Conservation (phyloP, 2,113 vertebrate genomes). For the Haemorhous mexicanus region DNA sequence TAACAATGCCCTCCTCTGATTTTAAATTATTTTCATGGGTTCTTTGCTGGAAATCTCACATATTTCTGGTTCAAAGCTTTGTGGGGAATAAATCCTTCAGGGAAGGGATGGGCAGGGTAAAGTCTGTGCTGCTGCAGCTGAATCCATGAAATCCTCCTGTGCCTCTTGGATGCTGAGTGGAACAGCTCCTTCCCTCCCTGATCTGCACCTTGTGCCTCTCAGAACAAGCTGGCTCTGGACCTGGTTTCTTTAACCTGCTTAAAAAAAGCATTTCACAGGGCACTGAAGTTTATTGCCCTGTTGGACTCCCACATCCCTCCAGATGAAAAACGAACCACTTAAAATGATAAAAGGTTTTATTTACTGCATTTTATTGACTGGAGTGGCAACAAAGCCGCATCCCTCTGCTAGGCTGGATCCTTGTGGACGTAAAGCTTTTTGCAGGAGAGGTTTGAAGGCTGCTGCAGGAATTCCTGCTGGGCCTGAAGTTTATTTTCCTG, state of each 20-base stretch:
- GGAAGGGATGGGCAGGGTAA: background rate
- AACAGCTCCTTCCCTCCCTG: background rate
- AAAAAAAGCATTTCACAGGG: background rate
- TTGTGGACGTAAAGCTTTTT: background rate
- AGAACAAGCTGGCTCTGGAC: background rate
- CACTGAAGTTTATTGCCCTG: background rate
- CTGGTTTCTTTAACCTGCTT: background rate
- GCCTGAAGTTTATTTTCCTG: background rate
- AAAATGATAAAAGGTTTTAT: background rate
- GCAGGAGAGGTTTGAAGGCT: background rate
- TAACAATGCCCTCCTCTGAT: too few species aligned
- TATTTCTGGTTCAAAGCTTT: background rate
- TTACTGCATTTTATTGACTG: conserved; percentile 2
- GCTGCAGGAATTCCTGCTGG: background rate
- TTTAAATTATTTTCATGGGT: background rate
- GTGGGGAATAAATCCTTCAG: background rate
- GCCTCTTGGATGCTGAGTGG: background rate
- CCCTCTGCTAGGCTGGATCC: background rate
- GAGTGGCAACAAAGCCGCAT: background rate
- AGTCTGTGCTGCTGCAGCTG: background rate
- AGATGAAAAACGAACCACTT: conserved; percentile 20
- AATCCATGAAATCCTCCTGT: background rate
- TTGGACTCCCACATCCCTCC: background rate
- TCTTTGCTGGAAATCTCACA: background rate
- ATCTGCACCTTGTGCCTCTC: background rate